phyloP scores from a whole-genome alignment of 2,888 invertebrate genomes.

The Megaustenia siamemsis region DNA sequence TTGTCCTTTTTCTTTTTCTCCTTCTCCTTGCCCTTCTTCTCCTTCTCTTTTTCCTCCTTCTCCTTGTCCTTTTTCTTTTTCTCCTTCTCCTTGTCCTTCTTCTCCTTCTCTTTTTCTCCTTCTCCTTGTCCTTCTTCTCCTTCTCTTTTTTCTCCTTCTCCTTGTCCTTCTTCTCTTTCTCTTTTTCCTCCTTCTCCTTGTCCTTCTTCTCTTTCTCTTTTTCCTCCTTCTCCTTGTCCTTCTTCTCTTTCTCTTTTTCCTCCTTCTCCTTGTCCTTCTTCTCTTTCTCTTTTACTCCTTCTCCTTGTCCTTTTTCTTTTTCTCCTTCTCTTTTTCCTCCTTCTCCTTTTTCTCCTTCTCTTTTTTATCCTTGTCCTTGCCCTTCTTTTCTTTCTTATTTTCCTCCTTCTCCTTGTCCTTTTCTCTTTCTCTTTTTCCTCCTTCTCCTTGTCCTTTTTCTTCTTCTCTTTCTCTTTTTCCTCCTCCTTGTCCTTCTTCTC shows the following conservation, averaged over 20 bases:
- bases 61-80: too few relatives aligned
- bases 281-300: constrained; percentile 2
- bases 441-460: too few relatives aligned
- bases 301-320: too few relatives aligned
- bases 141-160: constrained; percentile 62
- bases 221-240: constrained; percentile 1
- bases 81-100: too few relatives aligned
- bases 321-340: constrained; percentile 62
- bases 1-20: too few relatives aligned
- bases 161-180: constrained; percentile 58
- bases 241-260: background rate
- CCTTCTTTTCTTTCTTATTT: too few relatives aligned
- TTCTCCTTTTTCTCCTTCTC: constrained; percentile 57
- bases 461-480: constrained; percentile 16
- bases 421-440: too few relatives aligned
- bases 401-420: too few relatives aligned
- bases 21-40: constrained; percentile 58
- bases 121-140: constrained; percentile 47
- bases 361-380: background rate
- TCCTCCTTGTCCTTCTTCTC: constrained; percentile 7
- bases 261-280: background rate
- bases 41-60: constrained; percentile 42
- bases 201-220: constrained; percentile 53
- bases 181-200: constrained; percentile 58
- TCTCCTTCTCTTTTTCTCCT: constrained; percentile 52